Conservation (phyloP, 2,888 invertebrate species). For the Cheilosia soror region DNA sequence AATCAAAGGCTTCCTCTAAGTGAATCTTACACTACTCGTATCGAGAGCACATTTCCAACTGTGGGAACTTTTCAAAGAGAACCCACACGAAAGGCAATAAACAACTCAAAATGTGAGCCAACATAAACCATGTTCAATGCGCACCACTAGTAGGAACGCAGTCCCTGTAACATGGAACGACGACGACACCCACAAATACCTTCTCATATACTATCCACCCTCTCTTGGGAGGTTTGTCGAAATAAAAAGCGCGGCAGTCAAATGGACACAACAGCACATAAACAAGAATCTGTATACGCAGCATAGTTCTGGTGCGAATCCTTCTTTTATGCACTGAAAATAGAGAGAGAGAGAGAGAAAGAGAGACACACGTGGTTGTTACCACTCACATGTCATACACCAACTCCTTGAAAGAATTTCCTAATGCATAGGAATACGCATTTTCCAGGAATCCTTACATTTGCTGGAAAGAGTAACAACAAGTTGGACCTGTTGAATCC, state of each 20-base stretch:
- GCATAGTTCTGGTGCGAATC: slow-evolving; percentile 6
- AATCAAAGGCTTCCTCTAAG: not conserved
- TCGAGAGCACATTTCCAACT: slow-evolving; percentile 53
- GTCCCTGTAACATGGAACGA: slow-evolving; percentile 10
- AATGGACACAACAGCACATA: slow-evolving; percentile 40
- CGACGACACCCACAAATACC: slow-evolving; percentile 15
- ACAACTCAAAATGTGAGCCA: slow-evolving; percentile 57
- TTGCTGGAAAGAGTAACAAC: slow-evolving; percentile 51
- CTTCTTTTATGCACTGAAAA: slow-evolving; percentile 3
- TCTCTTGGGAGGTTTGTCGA: slow-evolving; percentile 6
- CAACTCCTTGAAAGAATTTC: slow-evolving; percentile 23
- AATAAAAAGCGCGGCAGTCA: slow-evolving; percentile 44
- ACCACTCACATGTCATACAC: slow-evolving; percentile 16
- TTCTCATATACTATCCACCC: slow-evolving; percentile 3
- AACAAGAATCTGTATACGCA: slow-evolving; percentile 23
- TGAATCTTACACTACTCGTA: slow-evolving; percentile 1
- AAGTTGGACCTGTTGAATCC: slow-evolving; percentile 58
- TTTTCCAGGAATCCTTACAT: slow-evolving; percentile 56
- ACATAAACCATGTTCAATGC: slow-evolving; percentile 64
- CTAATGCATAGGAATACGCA: slow-evolving; percentile 57
- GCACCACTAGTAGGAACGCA: slow-evolving; percentile 63
- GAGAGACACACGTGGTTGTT: slow-evolving; percentile 38
- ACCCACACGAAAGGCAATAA: slow-evolving; percentile 53
- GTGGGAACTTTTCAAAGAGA: slow-evolving; percentile 45
- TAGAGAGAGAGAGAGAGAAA: not conserved